These are phyloP conservation scores for Aythya baeri DNA, from an alignment of 2,113 vertebrate species.

Conservation along the genomic window DNA sequence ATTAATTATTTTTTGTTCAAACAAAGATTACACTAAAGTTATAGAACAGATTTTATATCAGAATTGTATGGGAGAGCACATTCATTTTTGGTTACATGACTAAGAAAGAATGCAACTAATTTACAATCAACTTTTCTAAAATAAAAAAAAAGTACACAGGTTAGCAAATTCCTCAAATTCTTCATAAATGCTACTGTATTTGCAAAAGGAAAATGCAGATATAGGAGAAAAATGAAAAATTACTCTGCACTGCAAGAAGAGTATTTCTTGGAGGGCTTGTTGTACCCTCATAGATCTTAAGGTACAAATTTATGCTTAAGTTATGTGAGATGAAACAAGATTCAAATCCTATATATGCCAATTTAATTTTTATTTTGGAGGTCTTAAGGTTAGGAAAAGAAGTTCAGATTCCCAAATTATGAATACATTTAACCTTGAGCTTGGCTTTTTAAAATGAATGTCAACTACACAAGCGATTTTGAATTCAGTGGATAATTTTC, in stretches of 20 bases:
- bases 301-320: background rate
- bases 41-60: background rate
- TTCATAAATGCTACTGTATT: background rate
- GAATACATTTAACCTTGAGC: background rate
- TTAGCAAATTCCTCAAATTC: background rate
- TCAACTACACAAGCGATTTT: background rate
- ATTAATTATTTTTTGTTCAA: background rate
- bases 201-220: background rate
- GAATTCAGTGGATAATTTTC: background rate
- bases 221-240: background rate
- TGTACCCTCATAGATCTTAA: background rate
- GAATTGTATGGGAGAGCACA: background rate
- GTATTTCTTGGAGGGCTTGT: background rate
- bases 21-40: background rate
- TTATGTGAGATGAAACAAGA: background rate
- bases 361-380: background rate
- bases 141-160: background rate
- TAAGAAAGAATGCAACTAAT: background rate
- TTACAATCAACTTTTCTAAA: background rate
- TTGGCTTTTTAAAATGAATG: background rate
- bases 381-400: background rate
- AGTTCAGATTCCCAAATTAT: background rate
- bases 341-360: background rate
- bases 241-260: background rate
- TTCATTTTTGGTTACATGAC: background rate